These are phyloP conservation scores for Reinhardtius hippoglossoides DNA, from an alignment of 2,113 vertebrate genomes.

Conservation along the genomic window DNA sequence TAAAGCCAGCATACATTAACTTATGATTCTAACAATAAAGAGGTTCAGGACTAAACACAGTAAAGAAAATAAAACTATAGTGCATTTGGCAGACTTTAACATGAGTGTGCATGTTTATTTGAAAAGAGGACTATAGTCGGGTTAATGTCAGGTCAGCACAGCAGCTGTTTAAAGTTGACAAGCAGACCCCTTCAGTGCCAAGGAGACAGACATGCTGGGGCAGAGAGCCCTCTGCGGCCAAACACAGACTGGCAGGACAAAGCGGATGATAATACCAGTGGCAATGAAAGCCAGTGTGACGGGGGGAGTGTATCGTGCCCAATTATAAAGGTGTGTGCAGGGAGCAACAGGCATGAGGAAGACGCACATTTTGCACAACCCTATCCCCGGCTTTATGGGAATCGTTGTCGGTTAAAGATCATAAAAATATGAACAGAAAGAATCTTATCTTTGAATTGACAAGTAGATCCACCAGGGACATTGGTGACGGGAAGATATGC, in stretches of 20 bases:
- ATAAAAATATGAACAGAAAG: conserved; percentile 38
- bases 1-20: too few species aligned
- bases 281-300: conserved; percentile 44
- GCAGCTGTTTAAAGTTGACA: conserved; percentile 52
- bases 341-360: conserved; percentile 36
- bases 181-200: conserved; percentile 28
- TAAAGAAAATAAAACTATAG: not conserved
- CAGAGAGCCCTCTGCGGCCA: conserved; percentile 15
- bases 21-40: not conserved
- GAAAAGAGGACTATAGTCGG: conserved; percentile 1
- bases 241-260: conserved; percentile 43
- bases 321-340: conserved; percentile 57
- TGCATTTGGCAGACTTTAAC: not conserved
- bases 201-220: conserved; percentile 37
- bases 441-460: not conserved
- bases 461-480: not conserved
- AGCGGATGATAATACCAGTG: conserved; percentile 38
- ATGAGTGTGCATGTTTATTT: conserved; percentile 14
- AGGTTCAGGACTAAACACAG: not conserved
- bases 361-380: conserved; percentile 38
- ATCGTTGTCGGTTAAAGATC: conserved; percentile 44
- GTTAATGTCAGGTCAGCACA: conserved; percentile 34
- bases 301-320: conserved; percentile 49
- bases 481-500: too few species aligned
- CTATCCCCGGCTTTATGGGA: conserved; percentile 36